Evolutionary conservation across 2,888 invertebrate species (phyloP).

Genomic region (Cerastoderma edule): DNA sequence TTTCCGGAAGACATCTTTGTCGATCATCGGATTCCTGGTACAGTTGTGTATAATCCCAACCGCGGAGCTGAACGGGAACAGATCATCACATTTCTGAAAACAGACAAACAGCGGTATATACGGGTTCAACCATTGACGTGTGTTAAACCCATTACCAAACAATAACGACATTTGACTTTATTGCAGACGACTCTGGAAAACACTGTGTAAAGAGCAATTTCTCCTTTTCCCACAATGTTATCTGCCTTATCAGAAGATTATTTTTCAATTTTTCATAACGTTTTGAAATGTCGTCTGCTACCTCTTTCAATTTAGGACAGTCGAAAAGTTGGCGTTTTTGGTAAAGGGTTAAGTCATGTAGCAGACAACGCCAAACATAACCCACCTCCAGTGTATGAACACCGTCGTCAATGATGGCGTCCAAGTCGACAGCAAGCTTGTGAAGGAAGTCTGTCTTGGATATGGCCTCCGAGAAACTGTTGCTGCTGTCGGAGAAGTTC

Average conservation of each 20-base stretch:
- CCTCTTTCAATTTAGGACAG: no score
- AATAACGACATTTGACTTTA: no score
- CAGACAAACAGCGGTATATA: no score
- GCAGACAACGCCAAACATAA: background rate
- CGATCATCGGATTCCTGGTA: slow-evolving; percentile 50
- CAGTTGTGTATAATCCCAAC: slow-evolving; percentile 60
- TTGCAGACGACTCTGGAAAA: no score
- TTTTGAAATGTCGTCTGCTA: no score
- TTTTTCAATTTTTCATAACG: no score
- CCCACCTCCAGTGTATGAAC: slow-evolving; percentile 19
- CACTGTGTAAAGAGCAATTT: no score
- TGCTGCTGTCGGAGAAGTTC: slow-evolving; percentile 62
- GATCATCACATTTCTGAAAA: background rate
- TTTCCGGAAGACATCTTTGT: slow-evolving; percentile 33
- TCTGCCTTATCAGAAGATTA: no score
- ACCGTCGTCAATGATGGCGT: slow-evolving; percentile 29
- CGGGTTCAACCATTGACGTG: no score
- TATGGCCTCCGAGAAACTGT: slow-evolving; percentile 45
- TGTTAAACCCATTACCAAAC: no score
- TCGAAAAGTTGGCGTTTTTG: no score
- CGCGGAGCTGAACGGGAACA: slow-evolving; percentile 54
- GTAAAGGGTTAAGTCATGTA: background rate
- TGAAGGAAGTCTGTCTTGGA: slow-evolving; percentile 40
- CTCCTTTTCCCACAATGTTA: no score
- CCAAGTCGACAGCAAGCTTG: slow-evolving; percentile 35